These are phyloP conservation scores for Clavelina lepadiformis DNA, from an alignment of 23 tunicate species.

Conservation along the genomic window DNA sequence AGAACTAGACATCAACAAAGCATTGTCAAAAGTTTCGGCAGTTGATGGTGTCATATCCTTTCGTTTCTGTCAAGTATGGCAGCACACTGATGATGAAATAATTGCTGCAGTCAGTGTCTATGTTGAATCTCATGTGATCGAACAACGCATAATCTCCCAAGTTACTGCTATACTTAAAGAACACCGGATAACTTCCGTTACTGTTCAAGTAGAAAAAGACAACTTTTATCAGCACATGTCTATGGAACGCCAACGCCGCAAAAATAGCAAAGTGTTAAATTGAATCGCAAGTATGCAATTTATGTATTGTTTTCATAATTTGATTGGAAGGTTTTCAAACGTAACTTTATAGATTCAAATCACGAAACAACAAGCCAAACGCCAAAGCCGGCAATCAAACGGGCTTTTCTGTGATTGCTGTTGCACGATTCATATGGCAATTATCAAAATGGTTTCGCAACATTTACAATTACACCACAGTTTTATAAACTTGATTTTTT, in stretches of 20 bases:
- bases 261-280: no score
- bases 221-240: slow-evolving; percentile 96
- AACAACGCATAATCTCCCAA: slow-evolving; percentile 78
- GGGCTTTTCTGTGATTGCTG: no score
- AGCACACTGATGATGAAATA: slow-evolving; percentile 57
- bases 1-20: slow-evolving; percentile 45
- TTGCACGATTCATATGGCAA: no score
- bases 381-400: no score
- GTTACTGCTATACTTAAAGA: slow-evolving; percentile 59
- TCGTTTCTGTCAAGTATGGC: slow-evolving; percentile 71
- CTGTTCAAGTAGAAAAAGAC: slow-evolving; percentile 89
- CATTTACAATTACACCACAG: no score
- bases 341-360: no score
- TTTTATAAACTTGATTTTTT: no score
- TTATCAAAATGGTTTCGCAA: no score
- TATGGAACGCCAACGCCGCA: no score
- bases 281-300: slow-evolving; percentile 15
- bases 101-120: slow-evolving; percentile 46
- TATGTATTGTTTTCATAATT: no score
- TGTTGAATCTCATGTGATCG: slow-evolving; percentile 76
- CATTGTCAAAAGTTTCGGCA: slow-evolving; percentile 35
- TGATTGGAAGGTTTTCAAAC: no score
- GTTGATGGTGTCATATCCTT: slow-evolving; percentile 65
- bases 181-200: slow-evolving; percentile 42
- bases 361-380: no score